A percentile compares a stretch with the other conserved stretches of the same genome.
Conservation (phyloP, 2,888 invertebrate genomes). For the Cacoxenus indagator region DNA sequence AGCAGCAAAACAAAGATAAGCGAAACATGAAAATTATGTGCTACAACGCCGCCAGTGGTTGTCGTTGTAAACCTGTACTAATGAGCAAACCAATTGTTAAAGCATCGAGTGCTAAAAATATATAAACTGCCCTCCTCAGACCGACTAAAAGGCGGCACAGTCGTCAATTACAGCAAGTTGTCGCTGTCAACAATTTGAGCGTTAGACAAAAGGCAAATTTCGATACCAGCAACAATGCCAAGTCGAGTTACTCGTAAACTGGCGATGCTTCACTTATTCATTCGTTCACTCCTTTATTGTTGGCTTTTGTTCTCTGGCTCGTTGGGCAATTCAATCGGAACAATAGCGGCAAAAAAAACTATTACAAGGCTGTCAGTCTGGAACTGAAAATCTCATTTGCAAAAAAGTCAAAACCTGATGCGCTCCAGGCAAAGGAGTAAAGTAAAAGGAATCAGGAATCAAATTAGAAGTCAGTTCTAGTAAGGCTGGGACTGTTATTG, state of each 20-base stretch:
- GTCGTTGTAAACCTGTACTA: background rate
- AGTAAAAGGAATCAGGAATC: background rate
- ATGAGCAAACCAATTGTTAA: constrained; percentile 3
- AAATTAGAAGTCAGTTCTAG: background rate
- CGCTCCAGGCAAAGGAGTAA: background rate
- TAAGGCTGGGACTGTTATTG: background rate
- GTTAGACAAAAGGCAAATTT: background rate
- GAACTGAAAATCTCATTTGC: constrained; percentile 1
- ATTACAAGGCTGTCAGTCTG: background rate
- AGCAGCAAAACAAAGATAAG: background rate
- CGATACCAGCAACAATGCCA: background rate
- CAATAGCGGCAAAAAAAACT: background rate
- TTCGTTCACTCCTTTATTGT: background rate
- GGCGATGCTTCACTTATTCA: background rate
- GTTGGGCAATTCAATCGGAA: background rate
- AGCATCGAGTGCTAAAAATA: background rate
- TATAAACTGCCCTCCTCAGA: background rate
- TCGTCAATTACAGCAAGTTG: background rate
- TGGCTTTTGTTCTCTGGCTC: background rate
- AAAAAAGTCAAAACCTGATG: background rate
- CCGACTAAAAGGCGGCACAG: background rate
- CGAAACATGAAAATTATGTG: background rate
- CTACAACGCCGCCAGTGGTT: constrained; percentile 1
- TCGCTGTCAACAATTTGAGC: background rate
- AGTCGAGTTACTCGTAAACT: background rate